A percentile compares a stretch with the other conserved stretches of the same genome.
These are phyloP conservation scores for Callocephalon fimbriatum DNA, from an alignment of 2,113 vertebrate species.

Conservation along the genomic window DNA sequence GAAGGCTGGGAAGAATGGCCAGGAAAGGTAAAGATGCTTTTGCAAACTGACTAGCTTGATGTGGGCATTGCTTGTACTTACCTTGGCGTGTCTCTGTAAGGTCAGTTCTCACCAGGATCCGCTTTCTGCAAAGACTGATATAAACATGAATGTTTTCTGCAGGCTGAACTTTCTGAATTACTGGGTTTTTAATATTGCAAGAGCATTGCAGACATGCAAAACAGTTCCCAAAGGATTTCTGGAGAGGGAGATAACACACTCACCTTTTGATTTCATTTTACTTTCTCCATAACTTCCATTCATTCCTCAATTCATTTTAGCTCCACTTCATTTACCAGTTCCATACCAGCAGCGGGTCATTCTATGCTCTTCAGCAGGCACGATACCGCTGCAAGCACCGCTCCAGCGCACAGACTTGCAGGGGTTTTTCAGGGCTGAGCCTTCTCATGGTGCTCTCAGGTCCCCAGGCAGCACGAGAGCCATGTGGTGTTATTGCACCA, in stretches of 20 bases:
- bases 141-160: background rate
- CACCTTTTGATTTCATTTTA: background rate
- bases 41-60: background rate
- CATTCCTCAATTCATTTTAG: background rate
- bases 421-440: background rate
- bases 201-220: background rate
- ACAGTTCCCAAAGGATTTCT: background rate
- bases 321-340: background rate
- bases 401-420: background rate
- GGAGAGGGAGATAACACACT: background rate
- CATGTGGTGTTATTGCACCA: background rate
- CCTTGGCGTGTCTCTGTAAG: background rate
- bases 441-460: background rate
- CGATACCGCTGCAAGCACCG: accelerated
- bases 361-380: background rate
- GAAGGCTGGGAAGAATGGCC: background rate
- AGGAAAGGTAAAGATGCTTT: conserved; percentile 24
- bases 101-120: background rate
- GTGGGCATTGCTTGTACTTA: background rate
- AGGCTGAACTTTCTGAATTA: background rate
- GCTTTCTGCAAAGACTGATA: background rate
- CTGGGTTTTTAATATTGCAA: background rate
- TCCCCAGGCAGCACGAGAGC: accelerated
- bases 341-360: background rate
- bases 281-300: background rate